phyloP scores from a whole-genome alignment of 2,888 invertebrate species.

The Synergus laeviventris region DNA sequence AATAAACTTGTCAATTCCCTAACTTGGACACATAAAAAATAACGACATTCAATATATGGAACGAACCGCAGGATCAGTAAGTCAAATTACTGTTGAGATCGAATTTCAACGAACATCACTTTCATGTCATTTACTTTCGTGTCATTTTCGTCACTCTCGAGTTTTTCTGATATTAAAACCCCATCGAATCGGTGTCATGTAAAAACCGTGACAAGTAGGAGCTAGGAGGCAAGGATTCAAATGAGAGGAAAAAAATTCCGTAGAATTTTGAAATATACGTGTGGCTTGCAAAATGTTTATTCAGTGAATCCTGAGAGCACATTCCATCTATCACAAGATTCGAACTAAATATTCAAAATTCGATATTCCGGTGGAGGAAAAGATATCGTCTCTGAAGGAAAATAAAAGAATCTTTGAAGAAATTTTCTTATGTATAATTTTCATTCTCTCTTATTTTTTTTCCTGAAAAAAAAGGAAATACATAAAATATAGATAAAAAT shows the following conservation, averaged over 20 bases:
- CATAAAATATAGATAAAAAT: background rate
- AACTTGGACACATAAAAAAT: background rate
- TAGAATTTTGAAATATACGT: background rate
- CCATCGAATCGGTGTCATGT: background rate
- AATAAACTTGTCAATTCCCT: background rate
- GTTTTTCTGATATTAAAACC: background rate
- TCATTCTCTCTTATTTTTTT: too few species aligned
- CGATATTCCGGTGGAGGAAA: too few species aligned
- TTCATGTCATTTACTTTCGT: too few species aligned
- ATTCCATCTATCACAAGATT: background rate
- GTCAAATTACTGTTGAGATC: conserved; percentile 1
- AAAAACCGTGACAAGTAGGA: conserved; percentile 16
- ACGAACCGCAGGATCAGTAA: conserved; percentile 15
- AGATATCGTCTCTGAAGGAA: too few species aligned
- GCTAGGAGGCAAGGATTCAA: background rate
- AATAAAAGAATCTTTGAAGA: too few species aligned
- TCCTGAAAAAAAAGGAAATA: too few species aligned
- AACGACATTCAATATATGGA: conserved; percentile 17
- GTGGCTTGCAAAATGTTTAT: background rate
- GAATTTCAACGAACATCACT: conserved; percentile 9
- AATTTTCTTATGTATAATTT: too few species aligned
- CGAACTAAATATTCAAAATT: too few species aligned
- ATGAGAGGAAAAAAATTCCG: background rate
- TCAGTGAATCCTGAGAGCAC: background rate
- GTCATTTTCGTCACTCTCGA: conserved; percentile 6